Conservation (phyloP, 1,140 invertebrate genomes). For the Meteorus sp. region DNA sequence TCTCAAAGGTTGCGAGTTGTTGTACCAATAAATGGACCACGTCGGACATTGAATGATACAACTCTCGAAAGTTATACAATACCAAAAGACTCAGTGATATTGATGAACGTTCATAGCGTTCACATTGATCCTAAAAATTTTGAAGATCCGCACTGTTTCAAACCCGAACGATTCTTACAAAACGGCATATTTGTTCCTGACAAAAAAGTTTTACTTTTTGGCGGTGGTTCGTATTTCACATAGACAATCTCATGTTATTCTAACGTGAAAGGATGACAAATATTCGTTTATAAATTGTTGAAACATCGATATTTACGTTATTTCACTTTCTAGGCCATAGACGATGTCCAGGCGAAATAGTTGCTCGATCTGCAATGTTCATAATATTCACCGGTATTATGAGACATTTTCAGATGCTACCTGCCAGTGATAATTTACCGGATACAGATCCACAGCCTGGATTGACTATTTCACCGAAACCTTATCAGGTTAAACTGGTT, state of each 20-base stretch:
- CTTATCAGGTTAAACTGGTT: slow-evolving; percentile 43
- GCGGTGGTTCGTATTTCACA: no score
- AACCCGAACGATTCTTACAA: slow-evolving; percentile 71
- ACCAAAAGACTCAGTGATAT: slow-evolving; percentile 67
- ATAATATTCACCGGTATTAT: slow-evolving; percentile 72
- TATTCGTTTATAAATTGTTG: no score
- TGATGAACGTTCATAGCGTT: slow-evolving; percentile 69
- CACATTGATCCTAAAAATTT: slow-evolving; percentile 66
- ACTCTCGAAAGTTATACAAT: slow-evolving; percentile 66
- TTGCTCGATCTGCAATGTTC: slow-evolving; percentile 75
- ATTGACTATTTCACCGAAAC: slow-evolving; percentile 46
- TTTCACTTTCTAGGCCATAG: slow-evolving; percentile 68
- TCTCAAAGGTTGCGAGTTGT: slow-evolving; percentile 66
- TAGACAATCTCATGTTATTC: no score
- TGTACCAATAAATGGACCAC: slow-evolving; percentile 69
- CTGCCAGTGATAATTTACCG: slow-evolving; percentile 42
- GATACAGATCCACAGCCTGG: slow-evolving; percentile 39
- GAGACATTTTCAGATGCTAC: slow-evolving; percentile 56
- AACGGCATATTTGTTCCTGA: slow-evolving; percentile 41
- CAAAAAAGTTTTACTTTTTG: slow-evolving; percentile 68
- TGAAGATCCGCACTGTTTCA: slow-evolving; percentile 69
- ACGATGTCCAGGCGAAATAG: slow-evolving; percentile 74
- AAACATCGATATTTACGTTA: no score
- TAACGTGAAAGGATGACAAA: no score
- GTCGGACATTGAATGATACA: slow-evolving; percentile 65